Conservation (phyloP, 2,113 vertebrate species). For the Vireo altiloquus region DNA sequence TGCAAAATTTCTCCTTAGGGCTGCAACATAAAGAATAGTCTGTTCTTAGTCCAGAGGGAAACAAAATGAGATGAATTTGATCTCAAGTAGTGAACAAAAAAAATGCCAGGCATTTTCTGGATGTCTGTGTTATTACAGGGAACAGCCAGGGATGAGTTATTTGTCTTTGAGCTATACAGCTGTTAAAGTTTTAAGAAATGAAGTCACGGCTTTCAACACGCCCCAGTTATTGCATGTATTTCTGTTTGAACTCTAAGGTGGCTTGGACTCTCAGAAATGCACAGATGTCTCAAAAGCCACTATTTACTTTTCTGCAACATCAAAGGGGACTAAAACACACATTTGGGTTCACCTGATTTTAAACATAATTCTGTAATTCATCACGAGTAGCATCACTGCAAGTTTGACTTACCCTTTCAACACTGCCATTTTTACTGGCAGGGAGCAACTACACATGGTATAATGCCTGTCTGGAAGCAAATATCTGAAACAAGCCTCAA, state of each 20-base stretch:
- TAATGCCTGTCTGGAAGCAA: not conserved
- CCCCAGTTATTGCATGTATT: not conserved
- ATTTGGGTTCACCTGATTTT: not conserved
- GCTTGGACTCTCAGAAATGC: not conserved
- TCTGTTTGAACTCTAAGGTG: conserved; percentile 13
- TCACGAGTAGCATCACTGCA: not conserved
- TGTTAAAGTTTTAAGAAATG: conserved; percentile 44
- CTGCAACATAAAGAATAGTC: not conserved
- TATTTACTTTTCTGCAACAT: not conserved
- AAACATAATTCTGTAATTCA: not conserved
- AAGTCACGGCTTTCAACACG: conserved; percentile 41
- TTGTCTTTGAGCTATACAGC: conserved; percentile 46
- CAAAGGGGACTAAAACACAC: not conserved
- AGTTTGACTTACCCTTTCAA: not conserved
- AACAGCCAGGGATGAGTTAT: conserved; percentile 41
- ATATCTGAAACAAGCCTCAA: not conserved
- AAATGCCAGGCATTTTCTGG: conserved; percentile 49
- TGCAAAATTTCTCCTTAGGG: not conserved
- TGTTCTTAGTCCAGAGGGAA: conserved; percentile 15
- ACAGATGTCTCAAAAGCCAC: not conserved
- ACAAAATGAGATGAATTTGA: conserved; percentile 19
- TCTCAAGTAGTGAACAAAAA: conserved; percentile 1
- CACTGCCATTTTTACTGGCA: not conserved
- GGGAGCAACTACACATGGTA: not conserved
- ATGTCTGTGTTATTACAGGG: conserved; percentile 51